phyloP scores from a whole-genome alignment of 2,888 invertebrate species.

The Blastobasis lacticolella region DNA sequence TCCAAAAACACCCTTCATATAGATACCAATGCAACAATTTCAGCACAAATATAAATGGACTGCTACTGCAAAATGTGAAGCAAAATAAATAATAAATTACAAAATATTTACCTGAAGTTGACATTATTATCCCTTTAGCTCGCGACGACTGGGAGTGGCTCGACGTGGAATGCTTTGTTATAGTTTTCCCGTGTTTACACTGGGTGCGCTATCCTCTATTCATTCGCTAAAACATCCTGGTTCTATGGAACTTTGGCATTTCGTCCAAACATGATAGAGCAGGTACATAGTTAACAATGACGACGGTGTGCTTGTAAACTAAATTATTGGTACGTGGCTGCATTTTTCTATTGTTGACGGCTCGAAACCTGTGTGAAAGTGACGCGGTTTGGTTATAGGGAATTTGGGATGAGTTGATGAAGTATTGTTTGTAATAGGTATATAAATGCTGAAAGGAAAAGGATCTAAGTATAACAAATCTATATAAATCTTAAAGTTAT shows the following conservation, averaged over 20 bases:
- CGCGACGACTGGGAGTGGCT: constrained; percentile 8
- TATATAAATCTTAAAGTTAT: too few species aligned
- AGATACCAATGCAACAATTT: too few species aligned
- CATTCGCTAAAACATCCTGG: constrained; percentile 20
- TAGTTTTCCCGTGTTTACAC: constrained; percentile 18
- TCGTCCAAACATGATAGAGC: not conserved
- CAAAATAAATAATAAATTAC: too few species aligned
- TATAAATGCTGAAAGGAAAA: too few species aligned
- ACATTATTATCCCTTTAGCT: not conserved
- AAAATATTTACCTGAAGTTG: constrained; percentile 20
- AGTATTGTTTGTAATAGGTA: too few species aligned
- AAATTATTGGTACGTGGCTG: constrained; percentile 32
- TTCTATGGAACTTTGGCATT: not conserved
- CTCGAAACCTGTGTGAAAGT: constrained; percentile 30
- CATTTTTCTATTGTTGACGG: constrained; percentile 27
- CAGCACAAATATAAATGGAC: too few species aligned
- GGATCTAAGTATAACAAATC: too few species aligned
- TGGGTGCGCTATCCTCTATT: constrained; percentile 25
- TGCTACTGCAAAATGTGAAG: too few species aligned
- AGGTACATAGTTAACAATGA: constrained; percentile 1
- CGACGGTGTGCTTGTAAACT: constrained; percentile 5
- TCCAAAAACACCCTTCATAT: too few species aligned
- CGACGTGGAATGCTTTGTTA: constrained; percentile 7
- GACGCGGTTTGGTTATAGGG: too few species aligned
- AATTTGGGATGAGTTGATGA: too few species aligned